Evolutionary conservation across 2,888 invertebrate genomes (phyloP).

Genomic region (Ophion ventricosus): DNA sequence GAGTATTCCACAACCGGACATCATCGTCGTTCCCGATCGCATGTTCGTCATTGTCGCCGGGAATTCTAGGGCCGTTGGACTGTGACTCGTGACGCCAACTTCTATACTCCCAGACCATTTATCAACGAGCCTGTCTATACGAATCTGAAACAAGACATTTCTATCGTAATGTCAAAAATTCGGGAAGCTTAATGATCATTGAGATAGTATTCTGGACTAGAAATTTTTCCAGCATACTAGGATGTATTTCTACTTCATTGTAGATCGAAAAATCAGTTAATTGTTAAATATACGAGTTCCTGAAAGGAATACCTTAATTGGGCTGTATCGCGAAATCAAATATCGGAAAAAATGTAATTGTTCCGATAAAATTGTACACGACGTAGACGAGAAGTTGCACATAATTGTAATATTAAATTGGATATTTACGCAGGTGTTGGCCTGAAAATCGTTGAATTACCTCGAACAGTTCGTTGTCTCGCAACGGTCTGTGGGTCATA

Average conservation of each 20-base stretch:
- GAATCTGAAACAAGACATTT: constrained; percentile 85
- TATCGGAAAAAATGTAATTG: background rate
- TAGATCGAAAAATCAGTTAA: no score
- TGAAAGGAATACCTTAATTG: no score
- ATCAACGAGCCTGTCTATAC: constrained; percentile 95
- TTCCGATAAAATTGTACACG: background rate
- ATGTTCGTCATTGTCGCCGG: constrained; percentile 99
- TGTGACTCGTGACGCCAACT: constrained; percentile 97
- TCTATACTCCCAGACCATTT: constrained; percentile 98
- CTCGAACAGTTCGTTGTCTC: constrained; percentile 96
- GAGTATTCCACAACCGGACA: constrained; percentile 98
- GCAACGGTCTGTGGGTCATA: constrained; percentile 95
- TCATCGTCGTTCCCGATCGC: constrained; percentile 94
- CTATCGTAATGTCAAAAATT: background rate
- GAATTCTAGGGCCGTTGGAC: constrained; percentile 94
- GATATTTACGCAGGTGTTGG: background rate
- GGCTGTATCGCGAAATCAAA: background rate
- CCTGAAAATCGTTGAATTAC: constrained; percentile 76
- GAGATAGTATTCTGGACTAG: no score
- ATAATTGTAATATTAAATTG: background rate
- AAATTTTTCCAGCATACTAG: no score
- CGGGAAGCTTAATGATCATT: no score
- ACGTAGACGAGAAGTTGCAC: background rate
- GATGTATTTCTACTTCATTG: no score
- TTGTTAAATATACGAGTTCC: no score